A percentile compares a stretch with the other conserved stretches of the same genome.
Evolutionary conservation across 1,140 invertebrate genomes (phyloP).

Genomic region (Leptinotarsa defecta): DNA sequence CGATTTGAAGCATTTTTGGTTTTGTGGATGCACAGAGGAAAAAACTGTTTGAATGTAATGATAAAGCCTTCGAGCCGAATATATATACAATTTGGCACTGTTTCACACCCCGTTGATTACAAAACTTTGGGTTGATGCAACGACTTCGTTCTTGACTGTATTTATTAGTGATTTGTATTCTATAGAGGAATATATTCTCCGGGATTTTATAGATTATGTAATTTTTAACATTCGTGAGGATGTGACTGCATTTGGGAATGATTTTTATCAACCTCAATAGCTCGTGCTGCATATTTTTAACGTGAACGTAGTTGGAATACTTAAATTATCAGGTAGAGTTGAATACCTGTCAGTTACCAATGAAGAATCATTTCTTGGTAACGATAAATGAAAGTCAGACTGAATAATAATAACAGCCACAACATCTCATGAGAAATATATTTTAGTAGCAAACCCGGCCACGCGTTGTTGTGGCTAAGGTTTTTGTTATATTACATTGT

Average conservation of each 20-base stretch:
- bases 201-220: conserved; percentile 5
- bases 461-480: no score
- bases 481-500: no score
- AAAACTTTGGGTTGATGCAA: not conserved
- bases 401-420: no score
- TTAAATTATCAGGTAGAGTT: not conserved
- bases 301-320: not conserved
- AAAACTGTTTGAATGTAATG: not conserved
- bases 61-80: not conserved
- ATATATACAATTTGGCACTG: not conserved
- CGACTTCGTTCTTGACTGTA: conserved; percentile 7
- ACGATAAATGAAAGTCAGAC: no score
- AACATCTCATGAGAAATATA: no score
- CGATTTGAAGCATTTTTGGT: not conserved
- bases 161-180: conserved; percentile 10
- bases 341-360: no score
- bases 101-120: not conserved
- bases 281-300: not conserved
- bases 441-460: no score
- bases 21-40: not conserved
- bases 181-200: not conserved
- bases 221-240: not conserved
- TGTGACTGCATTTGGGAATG: not conserved
- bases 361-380: no score
- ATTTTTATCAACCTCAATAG: not conserved